phyloP scores from a whole-genome alignment of 1,140 invertebrate species.

The Atta cephalotes region DNA sequence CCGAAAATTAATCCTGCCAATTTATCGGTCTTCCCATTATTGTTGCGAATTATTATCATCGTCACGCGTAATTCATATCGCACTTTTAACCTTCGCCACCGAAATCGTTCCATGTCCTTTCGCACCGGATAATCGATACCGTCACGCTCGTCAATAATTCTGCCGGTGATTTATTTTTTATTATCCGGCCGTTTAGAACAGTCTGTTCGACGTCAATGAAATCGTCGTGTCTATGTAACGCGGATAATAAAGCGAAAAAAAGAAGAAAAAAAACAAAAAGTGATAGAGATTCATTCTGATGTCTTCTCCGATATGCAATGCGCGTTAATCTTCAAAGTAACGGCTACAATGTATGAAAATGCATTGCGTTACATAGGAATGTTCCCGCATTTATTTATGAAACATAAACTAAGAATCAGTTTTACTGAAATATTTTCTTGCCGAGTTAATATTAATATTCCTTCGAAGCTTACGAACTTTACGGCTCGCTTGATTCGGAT shows the following conservation, averaged over 20 bases:
- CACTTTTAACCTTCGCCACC: conserved; percentile 48
- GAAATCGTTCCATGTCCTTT: conserved; percentile 40
- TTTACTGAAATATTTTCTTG: background rate
- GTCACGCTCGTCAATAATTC: conserved; percentile 54
- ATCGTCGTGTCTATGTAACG: conserved; percentile 28
- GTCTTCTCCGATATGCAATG: background rate
- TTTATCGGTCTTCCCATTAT: conserved; percentile 26
- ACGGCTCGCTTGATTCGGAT: background rate
- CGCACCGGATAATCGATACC: conserved; percentile 46
- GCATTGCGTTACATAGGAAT: background rate
- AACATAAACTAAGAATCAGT: background rate
- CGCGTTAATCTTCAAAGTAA: conserved; percentile 37
- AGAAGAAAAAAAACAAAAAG: background rate
- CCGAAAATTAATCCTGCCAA: conserved; percentile 45
- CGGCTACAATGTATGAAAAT: background rate
- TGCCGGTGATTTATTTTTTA: conserved; percentile 46
- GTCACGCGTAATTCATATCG: conserved; percentile 28
- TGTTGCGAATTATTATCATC: conserved; percentile 40
- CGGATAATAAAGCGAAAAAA: background rate
- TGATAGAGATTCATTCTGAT: conserved; percentile 2
- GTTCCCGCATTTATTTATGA: background rate
- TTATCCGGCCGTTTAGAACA: conserved; percentile 43
- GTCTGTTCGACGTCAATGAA: conserved; percentile 49
- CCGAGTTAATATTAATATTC: background rate
- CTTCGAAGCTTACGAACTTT: conserved; percentile 9